These are phyloP conservation scores for Tenthredo notha DNA, from an alignment of 2,888 invertebrate species.

Conservation along the genomic window DNA sequence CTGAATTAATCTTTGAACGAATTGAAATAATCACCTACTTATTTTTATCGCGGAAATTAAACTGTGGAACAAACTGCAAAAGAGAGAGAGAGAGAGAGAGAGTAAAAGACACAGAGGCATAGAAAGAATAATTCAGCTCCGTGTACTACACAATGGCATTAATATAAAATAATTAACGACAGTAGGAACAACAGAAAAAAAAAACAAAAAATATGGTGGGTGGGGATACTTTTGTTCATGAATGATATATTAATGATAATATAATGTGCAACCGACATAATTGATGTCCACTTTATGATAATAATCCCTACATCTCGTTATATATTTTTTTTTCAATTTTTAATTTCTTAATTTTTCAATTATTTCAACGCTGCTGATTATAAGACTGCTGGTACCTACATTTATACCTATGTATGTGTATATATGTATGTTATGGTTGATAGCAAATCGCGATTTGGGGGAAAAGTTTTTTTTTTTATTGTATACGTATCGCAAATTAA, in stretches of 20 bases:
- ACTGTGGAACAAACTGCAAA: background rate
- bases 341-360: background rate
- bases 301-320: background rate
- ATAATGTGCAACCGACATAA: background rate
- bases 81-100: background rate
- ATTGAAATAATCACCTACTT: conserved; percentile 40
- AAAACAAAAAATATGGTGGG: background rate
- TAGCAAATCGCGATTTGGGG: background rate
- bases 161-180: conserved; percentile 1
- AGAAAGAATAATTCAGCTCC: background rate
- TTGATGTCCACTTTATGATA: background rate
- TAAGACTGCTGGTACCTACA: background rate
- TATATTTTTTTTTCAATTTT: background rate
- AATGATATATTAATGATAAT: background rate
- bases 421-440: background rate
- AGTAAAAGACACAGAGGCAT: background rate
- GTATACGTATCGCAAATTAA: background rate
- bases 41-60: conserved; percentile 21
- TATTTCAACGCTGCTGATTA: background rate
- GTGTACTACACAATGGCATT: background rate
- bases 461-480: background rate
- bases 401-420: background rate
- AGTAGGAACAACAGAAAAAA: background rate
- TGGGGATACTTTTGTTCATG: background rate
- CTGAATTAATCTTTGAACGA: conserved; percentile 33